phyloP scores from a whole-genome alignment of 2,888 invertebrate genomes.

The Amphimallon solstitiale region DNA sequence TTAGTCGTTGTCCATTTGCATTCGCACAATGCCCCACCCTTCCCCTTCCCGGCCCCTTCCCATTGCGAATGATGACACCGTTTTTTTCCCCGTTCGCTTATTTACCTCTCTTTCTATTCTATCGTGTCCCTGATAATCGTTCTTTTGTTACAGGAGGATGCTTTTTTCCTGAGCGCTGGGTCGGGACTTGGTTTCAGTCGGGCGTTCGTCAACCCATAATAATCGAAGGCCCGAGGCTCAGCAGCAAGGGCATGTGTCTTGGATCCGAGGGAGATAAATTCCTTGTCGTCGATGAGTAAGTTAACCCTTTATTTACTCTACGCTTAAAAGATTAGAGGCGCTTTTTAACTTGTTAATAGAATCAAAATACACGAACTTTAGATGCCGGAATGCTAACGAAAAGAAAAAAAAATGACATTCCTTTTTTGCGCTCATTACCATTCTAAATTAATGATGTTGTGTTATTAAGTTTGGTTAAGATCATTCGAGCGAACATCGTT shows the following conservation, averaged over 20 bases:
- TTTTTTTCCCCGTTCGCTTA: background rate
- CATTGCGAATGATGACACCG: background rate
- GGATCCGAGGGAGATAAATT: constrained; percentile 89
- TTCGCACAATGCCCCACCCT: constrained; percentile 4
- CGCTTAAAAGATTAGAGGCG: constrained; percentile 38
- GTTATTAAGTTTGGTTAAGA: background rate
- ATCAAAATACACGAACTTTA: constrained; percentile 29
- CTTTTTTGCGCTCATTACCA: background rate
- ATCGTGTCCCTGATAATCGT: constrained; percentile 35
- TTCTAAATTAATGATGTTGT: constrained; percentile 6
- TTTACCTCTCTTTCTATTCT: constrained; percentile 10
- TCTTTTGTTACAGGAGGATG: constrained; percentile 72
- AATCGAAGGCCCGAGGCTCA: constrained; percentile 83
- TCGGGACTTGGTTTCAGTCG: constrained; percentile 91
- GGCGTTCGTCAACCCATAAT: constrained; percentile 87
- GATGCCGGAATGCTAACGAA: background rate
- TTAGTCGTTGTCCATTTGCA: constrained; percentile 36
- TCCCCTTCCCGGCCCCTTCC: too few relatives aligned
- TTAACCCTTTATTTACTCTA: constrained; percentile 54
- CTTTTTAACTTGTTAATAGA: constrained; percentile 37
- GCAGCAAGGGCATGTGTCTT: constrained; percentile 86
- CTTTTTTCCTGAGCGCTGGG: constrained; percentile 85
- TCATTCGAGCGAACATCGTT: background rate
- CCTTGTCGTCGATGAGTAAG: constrained; percentile 89
- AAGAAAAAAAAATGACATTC: background rate